These are phyloP conservation scores for Himantopus leucocephalus DNA, from an alignment of 2,113 vertebrate species.

Conservation along the genomic window DNA sequence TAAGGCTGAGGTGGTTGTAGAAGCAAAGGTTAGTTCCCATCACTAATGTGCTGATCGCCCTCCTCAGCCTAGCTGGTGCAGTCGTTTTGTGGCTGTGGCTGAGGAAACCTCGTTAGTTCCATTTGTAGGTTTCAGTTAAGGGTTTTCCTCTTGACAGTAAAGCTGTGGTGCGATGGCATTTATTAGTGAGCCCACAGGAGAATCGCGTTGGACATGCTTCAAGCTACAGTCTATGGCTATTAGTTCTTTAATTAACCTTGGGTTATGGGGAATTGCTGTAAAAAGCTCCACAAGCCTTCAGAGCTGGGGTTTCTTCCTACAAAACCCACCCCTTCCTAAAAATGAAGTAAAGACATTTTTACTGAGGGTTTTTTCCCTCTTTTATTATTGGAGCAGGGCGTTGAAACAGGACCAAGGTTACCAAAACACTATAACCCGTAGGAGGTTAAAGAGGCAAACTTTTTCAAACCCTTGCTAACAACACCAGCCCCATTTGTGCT, in stretches of 20 bases:
- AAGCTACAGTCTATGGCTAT: neutral
- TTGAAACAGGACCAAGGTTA: neutral
- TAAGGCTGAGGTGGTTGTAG: neutral
- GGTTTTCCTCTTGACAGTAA: neutral
- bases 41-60: neutral
- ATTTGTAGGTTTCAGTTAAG: slow-evolving; percentile 13
- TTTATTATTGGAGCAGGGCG: neutral
- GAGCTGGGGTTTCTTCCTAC: neutral
- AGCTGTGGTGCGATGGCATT: neutral
- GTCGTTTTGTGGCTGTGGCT: neutral
- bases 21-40: neutral
- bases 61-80: neutral
- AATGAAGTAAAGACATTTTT: neutral
- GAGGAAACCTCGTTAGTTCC: neutral
- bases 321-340: neutral
- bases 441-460: neutral
- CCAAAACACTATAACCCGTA: neutral
- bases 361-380: neutral
- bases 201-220: neutral
- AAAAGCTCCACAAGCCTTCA: neutral
- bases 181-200: neutral
- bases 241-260: slow-evolving; percentile 33
- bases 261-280: neutral
- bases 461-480: neutral
- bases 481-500: neutral